A percentile compares a stretch with the other conserved stretches of the same genome.
Evolutionary conservation across 2,888 invertebrate genomes (phyloP).

Genomic region (Zaprionus obscuricornis): DNA sequence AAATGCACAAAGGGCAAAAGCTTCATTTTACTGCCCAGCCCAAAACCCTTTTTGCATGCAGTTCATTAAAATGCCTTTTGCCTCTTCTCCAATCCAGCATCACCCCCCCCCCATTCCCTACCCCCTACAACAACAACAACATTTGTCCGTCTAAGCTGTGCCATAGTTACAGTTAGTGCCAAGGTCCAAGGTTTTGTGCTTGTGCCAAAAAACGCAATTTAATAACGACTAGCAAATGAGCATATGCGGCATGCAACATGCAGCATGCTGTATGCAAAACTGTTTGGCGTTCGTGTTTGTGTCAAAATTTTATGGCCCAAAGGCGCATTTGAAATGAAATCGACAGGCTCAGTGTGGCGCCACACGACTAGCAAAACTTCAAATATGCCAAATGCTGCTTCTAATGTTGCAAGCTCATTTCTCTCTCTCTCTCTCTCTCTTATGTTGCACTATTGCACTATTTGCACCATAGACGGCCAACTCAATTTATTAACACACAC

Average conservation of each 20-base stretch:
- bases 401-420: too few relatives aligned
- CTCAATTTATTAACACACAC: constrained; percentile 76
- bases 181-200: constrained; percentile 8
- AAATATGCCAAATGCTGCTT: too few relatives aligned
- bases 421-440: too few relatives aligned
- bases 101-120: neutral
- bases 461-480: constrained; percentile 57
- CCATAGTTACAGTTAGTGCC: constrained; percentile 4
- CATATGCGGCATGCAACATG: constrained; percentile 48
- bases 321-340: constrained; percentile 72
- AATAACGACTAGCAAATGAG: constrained; percentile 77
- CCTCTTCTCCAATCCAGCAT: too few relatives aligned
- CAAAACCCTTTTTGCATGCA: too few relatives aligned
- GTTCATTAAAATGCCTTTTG: constrained; percentile 55
- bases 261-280: constrained; percentile 4
- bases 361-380: constrained; percentile 11
- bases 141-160: neutral
- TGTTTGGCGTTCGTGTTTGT: constrained; percentile 54
- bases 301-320: constrained; percentile 72
- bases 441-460: constrained; percentile 38
- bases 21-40: too few relatives aligned
- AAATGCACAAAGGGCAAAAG: constrained; percentile 67
- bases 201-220: constrained; percentile 70
- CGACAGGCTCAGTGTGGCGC: constrained; percentile 61
- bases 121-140: constrained; percentile 6